Evolutionary conservation across 2,797 vertebrate genomes (phyloP), one percentile per base, ranked within the genome.

Genomic region (Spheniscus humboldti): DNA sequence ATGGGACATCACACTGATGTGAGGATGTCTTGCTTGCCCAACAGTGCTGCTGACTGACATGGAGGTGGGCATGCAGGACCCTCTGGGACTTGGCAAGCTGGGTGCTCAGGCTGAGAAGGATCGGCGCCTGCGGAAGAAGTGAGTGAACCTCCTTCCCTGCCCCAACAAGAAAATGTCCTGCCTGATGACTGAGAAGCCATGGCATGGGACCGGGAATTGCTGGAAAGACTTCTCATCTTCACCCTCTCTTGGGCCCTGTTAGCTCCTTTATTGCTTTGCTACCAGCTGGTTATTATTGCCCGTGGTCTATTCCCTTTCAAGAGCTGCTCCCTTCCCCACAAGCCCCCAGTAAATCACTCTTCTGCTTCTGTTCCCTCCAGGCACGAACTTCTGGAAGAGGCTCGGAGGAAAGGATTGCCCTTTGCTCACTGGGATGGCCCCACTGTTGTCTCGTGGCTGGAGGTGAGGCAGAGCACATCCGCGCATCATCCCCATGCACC

Each of bases 341-440:
- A 43, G 2, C 24, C 14, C 35, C 28, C 37, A 16, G 0, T 53
- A 66, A 96, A 37, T 82, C 47, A 39, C 35, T 92, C 8, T 35
- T 80, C 22, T 96, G 55, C 77, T 82, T 53, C 66, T 97, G 64
- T 53, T 85, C 60, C 90, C 60, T 24, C 87, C 82, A 99, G 99
- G 95, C 99, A 99, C 4, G 99, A 99, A 90, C 99, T 99, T 83
- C 97, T 99, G 94, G 99, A 99, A 97, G 99, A 99, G 16, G 99
- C 99, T 50, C 98, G 99, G 90, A 99, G 99, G 97, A 99, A 98
- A 98, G 99, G 99, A 8, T 98, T 98, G 94, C 98, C 99, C 7
- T 99, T 99, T 96, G 99, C 99, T 88, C 99, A 99, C 82, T 99
- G 99, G 99, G 99, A 99, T 5, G 99, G 99, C 24, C 99, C 99